Conservation (phyloP, 2,888 invertebrate species). For the Meteorus colon region DNA sequence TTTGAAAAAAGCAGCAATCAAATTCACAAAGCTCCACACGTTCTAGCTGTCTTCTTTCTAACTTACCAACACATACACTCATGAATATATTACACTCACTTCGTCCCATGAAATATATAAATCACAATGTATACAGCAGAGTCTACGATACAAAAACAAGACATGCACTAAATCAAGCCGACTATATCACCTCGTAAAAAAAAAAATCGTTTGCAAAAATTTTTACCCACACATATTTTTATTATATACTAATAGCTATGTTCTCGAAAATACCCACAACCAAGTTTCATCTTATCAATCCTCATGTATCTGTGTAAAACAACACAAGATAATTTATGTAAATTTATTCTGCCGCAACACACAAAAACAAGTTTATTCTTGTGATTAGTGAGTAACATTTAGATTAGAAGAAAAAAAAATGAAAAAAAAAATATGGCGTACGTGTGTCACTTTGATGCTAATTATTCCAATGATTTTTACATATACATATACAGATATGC, state of each 20-base stretch:
- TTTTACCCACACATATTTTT: neutral
- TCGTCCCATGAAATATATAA: neutral
- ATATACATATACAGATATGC: neutral
- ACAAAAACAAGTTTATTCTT: neutral
- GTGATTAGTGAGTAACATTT: neutral
- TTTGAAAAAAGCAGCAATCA: too few species aligned
- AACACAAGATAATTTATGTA: neutral
- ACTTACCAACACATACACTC: neutral
- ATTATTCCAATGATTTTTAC: slow-evolving; percentile 18
- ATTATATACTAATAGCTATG: neutral
- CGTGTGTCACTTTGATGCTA: neutral
- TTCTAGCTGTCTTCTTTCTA: too few species aligned
- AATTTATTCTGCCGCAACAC: neutral
- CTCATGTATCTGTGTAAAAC: neutral
- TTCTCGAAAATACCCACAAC: neutral
- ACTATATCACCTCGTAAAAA: neutral
- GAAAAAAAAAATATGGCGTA: neutral
- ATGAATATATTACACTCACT: neutral
- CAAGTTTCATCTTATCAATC: neutral
- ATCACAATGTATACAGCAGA: slow-evolving; percentile 1
- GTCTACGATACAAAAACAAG: neutral
- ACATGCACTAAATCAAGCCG: neutral
- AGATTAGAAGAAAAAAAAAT: neutral
- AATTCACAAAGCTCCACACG: too few species aligned
- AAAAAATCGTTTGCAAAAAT: neutral